These are phyloP conservation scores for Iguana delicatissima DNA, from an alignment of 2,797 vertebrate genomes.

Conservation along the genomic window DNA sequence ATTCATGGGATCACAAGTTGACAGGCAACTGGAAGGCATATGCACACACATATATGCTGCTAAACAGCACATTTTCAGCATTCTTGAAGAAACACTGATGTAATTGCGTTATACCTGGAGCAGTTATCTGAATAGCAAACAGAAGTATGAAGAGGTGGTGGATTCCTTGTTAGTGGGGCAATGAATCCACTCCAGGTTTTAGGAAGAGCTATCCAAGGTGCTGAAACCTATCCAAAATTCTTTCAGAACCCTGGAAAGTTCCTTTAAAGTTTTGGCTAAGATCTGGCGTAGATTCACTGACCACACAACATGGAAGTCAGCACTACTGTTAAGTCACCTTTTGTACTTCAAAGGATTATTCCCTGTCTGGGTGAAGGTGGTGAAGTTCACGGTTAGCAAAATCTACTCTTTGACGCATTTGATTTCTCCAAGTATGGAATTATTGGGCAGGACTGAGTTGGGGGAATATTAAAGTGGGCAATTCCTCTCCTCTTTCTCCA, in stretches of 20 bases:
- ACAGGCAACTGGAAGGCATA: neutral
- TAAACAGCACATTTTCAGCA: neutral
- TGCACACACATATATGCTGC: neutral
- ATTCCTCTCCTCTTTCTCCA: neutral
- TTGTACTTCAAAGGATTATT: neutral
- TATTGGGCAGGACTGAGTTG: neutral
- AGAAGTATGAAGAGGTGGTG: neutral
- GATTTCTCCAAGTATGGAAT: neutral
- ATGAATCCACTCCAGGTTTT: no score
- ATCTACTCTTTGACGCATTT: neutral
- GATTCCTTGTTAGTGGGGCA: no score
- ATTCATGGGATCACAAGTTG: no score
- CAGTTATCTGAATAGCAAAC: neutral
- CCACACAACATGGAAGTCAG: no score
- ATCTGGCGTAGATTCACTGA: no score
- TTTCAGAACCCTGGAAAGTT: no score
- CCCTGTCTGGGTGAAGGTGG: no score
- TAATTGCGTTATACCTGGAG: neutral
- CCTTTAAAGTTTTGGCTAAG: no score
- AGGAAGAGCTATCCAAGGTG: no score
- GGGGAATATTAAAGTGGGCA: no score
- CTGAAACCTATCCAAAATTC: no score
- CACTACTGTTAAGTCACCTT: neutral
- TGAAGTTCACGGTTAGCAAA: neutral
- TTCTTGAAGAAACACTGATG: neutral